A percentile compares a stretch with the other conserved stretches of the same genome.
Conservation (phyloP, 2,888 invertebrate genomes). For the Tortrix viridana region DNA sequence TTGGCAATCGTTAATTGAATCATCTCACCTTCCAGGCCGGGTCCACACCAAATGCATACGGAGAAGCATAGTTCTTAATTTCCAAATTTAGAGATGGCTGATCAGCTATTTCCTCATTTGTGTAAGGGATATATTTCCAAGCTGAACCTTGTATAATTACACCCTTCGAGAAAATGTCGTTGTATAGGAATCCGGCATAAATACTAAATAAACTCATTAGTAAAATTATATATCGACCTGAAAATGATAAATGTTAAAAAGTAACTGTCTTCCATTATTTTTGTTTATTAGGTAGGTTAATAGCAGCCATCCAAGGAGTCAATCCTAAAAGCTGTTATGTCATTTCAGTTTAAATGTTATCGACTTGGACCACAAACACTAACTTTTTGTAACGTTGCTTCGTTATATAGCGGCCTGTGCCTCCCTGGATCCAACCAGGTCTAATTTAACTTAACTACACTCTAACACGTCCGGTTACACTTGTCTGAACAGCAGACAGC, state of each 20-base stretch:
- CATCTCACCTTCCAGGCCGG: constrained; percentile 85
- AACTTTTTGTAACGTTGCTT: no score
- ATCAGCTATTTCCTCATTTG: constrained; percentile 38
- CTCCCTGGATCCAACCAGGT: no score
- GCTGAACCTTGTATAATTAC: constrained; percentile 90
- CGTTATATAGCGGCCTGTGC: no score
- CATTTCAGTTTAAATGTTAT: no score
- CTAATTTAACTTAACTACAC: no score
- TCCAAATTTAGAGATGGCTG: constrained; percentile 77
- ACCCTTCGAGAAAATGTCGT: constrained; percentile 96
- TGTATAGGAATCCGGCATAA: constrained; percentile 98
- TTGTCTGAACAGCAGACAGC: no score
- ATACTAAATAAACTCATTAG: constrained; percentile 97
- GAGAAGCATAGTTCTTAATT: constrained; percentile 81
- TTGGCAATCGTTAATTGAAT: no score
- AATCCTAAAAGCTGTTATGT: no score
- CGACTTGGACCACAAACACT: no score
- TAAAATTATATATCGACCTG: constrained; percentile 97
- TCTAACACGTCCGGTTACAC: no score
- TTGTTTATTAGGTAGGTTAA: no score
- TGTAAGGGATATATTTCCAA: constrained; percentile 84
- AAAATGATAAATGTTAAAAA: constrained; percentile 36
- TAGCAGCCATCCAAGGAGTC: no score
- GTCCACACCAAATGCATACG: constrained; percentile 94
- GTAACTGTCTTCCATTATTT: neutral